Conservation (phyloP, 2,113 vertebrate genomes). For the Oophaga pumilio region DNA sequence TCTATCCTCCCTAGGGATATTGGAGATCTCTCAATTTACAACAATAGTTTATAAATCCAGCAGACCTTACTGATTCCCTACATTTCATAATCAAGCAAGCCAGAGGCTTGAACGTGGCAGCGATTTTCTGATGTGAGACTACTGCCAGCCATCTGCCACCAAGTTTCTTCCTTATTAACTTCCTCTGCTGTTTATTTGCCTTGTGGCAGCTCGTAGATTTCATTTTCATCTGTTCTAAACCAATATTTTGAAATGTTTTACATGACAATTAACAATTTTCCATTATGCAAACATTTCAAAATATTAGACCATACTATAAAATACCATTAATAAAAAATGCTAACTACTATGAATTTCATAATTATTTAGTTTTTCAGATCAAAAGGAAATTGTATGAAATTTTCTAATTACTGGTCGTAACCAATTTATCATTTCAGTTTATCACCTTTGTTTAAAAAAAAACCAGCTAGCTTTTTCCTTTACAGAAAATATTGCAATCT, state of each 20-base stretch:
- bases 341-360: background rate
- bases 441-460: no score
- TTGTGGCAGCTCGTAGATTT: slow-evolving; percentile 31
- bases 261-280: background rate
- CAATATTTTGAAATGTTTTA: slow-evolving; percentile 31
- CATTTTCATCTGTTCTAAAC: slow-evolving; percentile 15
- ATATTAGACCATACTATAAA: no score
- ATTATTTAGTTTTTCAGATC: no score
- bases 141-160: slow-evolving; percentile 48
- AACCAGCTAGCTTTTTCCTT: no score
- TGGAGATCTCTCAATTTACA: slow-evolving; percentile 26
- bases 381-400: no score
- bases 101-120: slow-evolving; percentile 34
- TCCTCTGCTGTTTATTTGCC: slow-evolving; percentile 36
- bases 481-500: no score
- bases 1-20: slow-evolving; percentile 25
- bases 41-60: slow-evolving; percentile 42
- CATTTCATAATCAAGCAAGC: slow-evolving; percentile 22
- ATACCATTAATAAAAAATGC: no score
- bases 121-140: slow-evolving; percentile 38
- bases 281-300: background rate
- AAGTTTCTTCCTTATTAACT: slow-evolving; percentile 27
- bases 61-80: slow-evolving; percentile 27
- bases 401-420: no score
- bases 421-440: no score